Evolutionary conservation across 2,113 vertebrate species (phyloP).

Genomic region (Anseranas semipalmata): DNA sequence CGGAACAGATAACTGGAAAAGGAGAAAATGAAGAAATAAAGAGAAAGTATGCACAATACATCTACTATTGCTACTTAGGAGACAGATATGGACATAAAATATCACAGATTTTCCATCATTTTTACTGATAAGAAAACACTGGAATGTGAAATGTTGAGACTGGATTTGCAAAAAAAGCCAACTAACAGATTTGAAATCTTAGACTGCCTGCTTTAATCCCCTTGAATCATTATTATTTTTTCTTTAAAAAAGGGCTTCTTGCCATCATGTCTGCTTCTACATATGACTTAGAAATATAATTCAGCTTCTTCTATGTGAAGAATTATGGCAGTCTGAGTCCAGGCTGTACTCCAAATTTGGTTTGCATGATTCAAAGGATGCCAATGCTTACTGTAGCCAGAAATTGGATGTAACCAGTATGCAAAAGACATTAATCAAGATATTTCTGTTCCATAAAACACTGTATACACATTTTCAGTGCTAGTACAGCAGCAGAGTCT

Average conservation of each 20-base stretch:
- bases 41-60: not conserved
- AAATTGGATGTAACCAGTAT: not conserved
- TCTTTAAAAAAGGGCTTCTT: not conserved
- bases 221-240: not conserved
- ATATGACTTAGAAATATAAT: not conserved
- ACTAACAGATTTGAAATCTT: not conserved
- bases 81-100: not conserved
- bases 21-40: not conserved
- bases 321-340: not conserved
- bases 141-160: not conserved
- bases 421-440: not conserved
- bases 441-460: not conserved
- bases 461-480: not conserved
- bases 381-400: fast-evolving
- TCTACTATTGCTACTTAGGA: not conserved
- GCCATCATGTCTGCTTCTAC: not conserved
- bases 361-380: not conserved
- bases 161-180: not conserved
- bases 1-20: not conserved
- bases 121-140: not conserved
- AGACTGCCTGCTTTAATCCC: not conserved
- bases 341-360: not conserved
- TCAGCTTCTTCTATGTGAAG: not conserved
- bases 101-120: not conserved
- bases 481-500: not conserved